These are phyloP conservation scores for Aphelenchoides besseyi DNA, from an alignment of 1,140 invertebrate species.

Conservation along the genomic window DNA sequence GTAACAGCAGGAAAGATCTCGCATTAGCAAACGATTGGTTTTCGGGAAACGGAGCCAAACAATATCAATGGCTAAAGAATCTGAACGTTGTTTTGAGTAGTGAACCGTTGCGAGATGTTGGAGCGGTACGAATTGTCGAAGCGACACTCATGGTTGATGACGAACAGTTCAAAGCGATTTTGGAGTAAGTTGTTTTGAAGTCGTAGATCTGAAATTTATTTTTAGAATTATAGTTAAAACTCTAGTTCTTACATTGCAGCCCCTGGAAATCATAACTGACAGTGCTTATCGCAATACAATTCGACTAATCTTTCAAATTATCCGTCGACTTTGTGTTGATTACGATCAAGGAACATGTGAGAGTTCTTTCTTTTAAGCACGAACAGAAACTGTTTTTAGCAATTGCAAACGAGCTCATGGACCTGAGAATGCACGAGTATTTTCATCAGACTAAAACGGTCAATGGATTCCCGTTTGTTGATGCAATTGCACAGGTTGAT, in stretches of 20 bases:
- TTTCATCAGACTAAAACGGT: neutral
- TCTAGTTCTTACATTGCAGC: neutral
- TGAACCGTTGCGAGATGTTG: neutral
- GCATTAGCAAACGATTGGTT: neutral
- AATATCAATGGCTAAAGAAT: neutral
- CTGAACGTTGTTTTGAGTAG: neutral
- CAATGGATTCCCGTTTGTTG: neutral
- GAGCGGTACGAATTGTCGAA: neutral
- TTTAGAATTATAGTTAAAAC: neutral
- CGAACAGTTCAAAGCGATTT: neutral
- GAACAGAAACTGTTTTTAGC: neutral
- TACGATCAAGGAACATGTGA: neutral
- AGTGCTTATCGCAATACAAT: neutral
- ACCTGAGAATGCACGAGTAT: neutral
- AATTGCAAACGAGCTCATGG: neutral
- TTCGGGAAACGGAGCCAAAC: neutral
- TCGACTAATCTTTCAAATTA: neutral
- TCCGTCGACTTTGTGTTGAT: neutral
- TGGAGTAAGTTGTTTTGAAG: neutral
- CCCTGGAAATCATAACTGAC: neutral
- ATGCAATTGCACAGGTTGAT: neutral
- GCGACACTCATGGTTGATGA: neutral
- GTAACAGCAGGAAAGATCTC: neutral
- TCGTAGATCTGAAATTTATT: neutral
- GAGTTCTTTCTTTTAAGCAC: neutral